Evolutionary conservation across 2,797 vertebrate species (phyloP), one percentile per base, ranked within the genome.

Genomic region (Enteromius thamalakanensis): DNA sequence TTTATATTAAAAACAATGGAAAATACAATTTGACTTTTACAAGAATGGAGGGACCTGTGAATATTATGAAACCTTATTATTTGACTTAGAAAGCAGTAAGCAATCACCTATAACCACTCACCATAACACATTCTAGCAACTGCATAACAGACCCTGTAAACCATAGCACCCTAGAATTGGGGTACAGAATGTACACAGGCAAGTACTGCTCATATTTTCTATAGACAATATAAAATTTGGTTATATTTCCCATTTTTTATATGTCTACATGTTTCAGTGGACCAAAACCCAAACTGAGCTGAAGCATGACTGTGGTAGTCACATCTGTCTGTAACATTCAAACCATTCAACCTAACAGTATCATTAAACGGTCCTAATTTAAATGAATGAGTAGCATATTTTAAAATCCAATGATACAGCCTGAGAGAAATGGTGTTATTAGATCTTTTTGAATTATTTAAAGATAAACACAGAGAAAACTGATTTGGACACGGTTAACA

Each of bases 391-490:
- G 53, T 15, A 9, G 3, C 58, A 26, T 53, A 67, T 82, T 62
- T 82, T 67, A 53, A 29, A 53, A 67, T 21, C 14, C 55, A 74
- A 3, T 2, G 4, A 34, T 81, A 15, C 10, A 67, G 14, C 9
- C 58, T 65, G 62, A 68, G 42, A 47, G 32, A 78, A 65, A 62
- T 29, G 8, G 5, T 49, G 17, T 75, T 53, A 8, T 83, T 40
- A 32, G 12, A 53, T 47, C 37, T 6, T 42, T 72, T 69, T n/a
- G 21, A 23, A 55, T 82, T 55, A 80, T 85, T 69, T 53, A 64
- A 69, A 65, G 47, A 72, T 37, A 67, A 82, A 79, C 72, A 21
- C 80, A 80, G 47, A 78, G 49, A 23, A 37, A 45, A 77, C 67
- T 19, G 53, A 83, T 32, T 40, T 67, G 34, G 37, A 60, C 51